These are phyloP conservation scores for Ectemnius continuus DNA, from an alignment of 2,888 invertebrate genomes.

Conservation along the genomic window DNA sequence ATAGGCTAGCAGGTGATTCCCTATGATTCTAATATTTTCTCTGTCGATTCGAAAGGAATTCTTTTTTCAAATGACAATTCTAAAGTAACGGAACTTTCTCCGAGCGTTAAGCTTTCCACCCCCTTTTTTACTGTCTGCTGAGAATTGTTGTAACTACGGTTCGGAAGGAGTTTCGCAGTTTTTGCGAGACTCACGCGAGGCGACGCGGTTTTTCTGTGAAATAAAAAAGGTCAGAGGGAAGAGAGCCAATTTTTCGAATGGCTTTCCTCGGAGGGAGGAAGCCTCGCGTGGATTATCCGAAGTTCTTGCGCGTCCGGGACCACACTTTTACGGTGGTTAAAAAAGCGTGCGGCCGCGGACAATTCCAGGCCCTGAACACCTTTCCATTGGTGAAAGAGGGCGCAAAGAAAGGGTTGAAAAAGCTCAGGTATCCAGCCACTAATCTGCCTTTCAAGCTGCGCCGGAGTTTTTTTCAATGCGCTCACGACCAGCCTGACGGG, in stretches of 20 bases:
- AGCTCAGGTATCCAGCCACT: constrained; percentile 56
- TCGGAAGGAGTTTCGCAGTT: not conserved
- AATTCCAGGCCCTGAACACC: constrained; percentile 46
- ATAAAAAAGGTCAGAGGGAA: constrained; percentile 16
- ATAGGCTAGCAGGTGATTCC: not conserved
- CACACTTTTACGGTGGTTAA: constrained; percentile 29
- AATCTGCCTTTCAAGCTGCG: constrained; percentile 47
- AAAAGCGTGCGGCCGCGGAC: constrained; percentile 52
- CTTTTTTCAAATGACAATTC: not conserved
- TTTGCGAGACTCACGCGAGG: not conserved
- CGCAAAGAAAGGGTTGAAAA: constrained; percentile 60
- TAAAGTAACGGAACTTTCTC: not conserved
- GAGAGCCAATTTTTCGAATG: constrained; percentile 2
- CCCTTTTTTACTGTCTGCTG: not conserved
- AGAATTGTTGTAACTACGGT: constrained; percentile 1
- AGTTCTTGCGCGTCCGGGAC: constrained; percentile 18
- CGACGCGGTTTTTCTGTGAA: not conserved
- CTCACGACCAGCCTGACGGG: constrained; percentile 18
- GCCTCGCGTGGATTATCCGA: constrained; percentile 27
- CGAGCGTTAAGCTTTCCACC: not conserved
- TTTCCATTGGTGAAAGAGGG: constrained; percentile 39
- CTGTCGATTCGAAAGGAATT: no score
- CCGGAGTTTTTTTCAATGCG: constrained; percentile 26
- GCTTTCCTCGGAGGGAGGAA: not conserved
- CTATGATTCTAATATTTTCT: not conserved